These are phyloP conservation scores for Caloenas nicobarica DNA, from an alignment of 2,113 vertebrate genomes.

Conservation along the genomic window DNA sequence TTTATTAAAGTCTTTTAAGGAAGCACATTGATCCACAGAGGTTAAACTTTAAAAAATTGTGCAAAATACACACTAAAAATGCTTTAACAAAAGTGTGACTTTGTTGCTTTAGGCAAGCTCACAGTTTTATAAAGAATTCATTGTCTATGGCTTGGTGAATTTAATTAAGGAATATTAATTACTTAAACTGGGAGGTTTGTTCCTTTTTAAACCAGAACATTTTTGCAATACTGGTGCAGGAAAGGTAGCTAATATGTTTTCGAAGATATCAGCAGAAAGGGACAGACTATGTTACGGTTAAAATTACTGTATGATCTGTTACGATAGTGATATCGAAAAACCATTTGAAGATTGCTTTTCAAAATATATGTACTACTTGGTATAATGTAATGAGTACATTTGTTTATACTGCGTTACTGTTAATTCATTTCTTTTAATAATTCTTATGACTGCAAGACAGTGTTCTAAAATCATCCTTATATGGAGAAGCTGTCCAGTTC, in stretches of 20 bases:
- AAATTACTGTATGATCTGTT: constrained; percentile 41
- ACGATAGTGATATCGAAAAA: not conserved
- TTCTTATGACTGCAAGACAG: not conserved
- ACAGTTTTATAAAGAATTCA: constrained; percentile 88
- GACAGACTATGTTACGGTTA: constrained; percentile 12
- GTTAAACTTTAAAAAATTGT: constrained; percentile 99
- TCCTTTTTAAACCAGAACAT: constrained; percentile 83
- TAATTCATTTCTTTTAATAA: constrained; percentile 49
- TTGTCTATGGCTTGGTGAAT: constrained; percentile 88
- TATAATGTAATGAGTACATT: constrained; percentile 2
- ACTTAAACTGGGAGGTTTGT: constrained; percentile 88
- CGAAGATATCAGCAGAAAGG: constrained; percentile 30
- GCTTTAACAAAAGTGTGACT: constrained; percentile 89
- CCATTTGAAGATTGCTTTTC: constrained; percentile 2
- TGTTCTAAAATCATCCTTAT: not conserved
- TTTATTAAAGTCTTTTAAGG: constrained; percentile 99
- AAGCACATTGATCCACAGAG: constrained; percentile 99
- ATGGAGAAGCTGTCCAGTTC: not conserved
- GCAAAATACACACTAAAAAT: constrained; percentile 92
- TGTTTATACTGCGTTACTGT: constrained; percentile 21
- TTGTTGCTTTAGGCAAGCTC: constrained; percentile 88
- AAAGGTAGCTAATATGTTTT: constrained; percentile 14
- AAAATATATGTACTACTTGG: constrained; percentile 14
- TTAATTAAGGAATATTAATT: constrained; percentile 98
- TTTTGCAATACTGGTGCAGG: constrained; percentile 60